Conservation (phyloP, 37 sponge, comb jelly and placozoan genomes). For the Halisarca cf. caerulea region DNA sequence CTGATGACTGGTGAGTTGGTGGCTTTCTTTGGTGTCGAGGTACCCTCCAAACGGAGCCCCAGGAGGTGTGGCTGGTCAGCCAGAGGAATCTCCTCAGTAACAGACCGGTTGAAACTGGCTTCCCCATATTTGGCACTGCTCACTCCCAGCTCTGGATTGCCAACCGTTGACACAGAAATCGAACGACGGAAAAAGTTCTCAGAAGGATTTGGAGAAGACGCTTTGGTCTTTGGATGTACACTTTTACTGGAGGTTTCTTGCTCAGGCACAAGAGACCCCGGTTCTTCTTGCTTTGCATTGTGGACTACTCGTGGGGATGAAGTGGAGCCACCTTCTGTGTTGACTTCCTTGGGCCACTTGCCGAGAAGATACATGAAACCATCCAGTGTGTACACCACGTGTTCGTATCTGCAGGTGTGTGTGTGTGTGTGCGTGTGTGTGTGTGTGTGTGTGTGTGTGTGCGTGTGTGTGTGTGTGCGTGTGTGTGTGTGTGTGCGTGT, state of each 20-base stretch:
- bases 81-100: slow-evolving; percentile 66
- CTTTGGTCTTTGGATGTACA: background rate
- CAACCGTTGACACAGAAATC: background rate
- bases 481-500: background rate
- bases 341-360: slow-evolving; percentile 61
- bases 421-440: background rate
- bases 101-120: slow-evolving; percentile 31
- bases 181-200: slow-evolving; percentile 19
- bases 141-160: background rate
- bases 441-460: slow-evolving; percentile 1
- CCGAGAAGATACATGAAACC: slow-evolving; percentile 64
- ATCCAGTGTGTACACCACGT: slow-evolving; percentile 81
- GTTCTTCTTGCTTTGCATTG: background rate
- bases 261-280: background rate
- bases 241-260: background rate
- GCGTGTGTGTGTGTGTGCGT: background rate
- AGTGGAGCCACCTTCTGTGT: too few species aligned
- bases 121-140: background rate
- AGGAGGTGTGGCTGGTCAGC: slow-evolving; percentile 81
- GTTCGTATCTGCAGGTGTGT: slow-evolving; percentile 68
- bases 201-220: background rate
- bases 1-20: background rate
- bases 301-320: background rate
- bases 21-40: background rate
- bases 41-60: slow-evolving; percentile 6